Evolutionary conservation across 2,888 invertebrate genomes (phyloP), one percentile per base, ranked within the genome.

Genomic region (Ochropacha duplaris): DNA sequence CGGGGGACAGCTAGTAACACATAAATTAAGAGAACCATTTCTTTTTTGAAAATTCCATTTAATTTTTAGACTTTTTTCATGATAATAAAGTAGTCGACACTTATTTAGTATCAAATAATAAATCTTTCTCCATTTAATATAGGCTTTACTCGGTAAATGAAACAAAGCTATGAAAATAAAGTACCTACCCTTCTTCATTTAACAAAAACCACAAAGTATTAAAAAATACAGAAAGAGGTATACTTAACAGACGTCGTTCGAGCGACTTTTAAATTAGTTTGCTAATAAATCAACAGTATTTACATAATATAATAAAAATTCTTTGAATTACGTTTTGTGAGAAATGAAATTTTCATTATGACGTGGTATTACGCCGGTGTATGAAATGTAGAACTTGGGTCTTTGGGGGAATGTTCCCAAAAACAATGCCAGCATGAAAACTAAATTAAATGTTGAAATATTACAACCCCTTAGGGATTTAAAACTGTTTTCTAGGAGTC

Each of bases 201-300:
- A 34, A 31, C 9, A 52, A 16, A 52, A 22, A 14, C 12, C 31
- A 31, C 34, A 52, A 3, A 31, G 31, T 22, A 34, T 31, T 22
- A 31, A 8, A 31, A 52, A 28, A 52, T 34, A 52, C 34, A 51
- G 14, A 51, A 52, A 31, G 11, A 22, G 31, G 31, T 14, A 52
- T 31, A 52, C 52, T 52, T 22, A 52, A 31, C 52, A 31, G 52
- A 52, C 52, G 52, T 34, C 52, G 28, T 34, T 52, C 52, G 6
- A 52, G 52, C 19, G 31, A 52, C 52, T 52, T 52, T 52, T 31
- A 52, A 52, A 52, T 52, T 52, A 52, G 52, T 34, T 52, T 52
- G 19, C 28, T 52, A 34, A 34, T 52, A 52, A 52, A 52, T 52
- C 52, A 31, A 22, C 31, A 31, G 51, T 19, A 24, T 52, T 52